Evolutionary conservation across 1,140 invertebrate species (phyloP).

Genomic region (Uloborus diversus): DNA sequence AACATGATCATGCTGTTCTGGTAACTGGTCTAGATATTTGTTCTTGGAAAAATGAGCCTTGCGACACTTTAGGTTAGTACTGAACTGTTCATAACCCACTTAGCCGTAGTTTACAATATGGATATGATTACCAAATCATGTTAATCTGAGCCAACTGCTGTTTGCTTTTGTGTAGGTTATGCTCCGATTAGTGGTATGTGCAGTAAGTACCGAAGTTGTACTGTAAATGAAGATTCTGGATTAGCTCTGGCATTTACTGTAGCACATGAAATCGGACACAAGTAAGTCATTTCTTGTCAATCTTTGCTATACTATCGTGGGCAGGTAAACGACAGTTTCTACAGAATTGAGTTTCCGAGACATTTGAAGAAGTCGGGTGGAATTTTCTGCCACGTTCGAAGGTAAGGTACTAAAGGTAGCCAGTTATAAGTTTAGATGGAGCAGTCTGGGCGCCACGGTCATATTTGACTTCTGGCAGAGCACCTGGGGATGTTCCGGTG

Average conservation of each 20-base stretch:
- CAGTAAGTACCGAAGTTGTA: slow-evolving; percentile 75
- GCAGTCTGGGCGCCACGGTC: no score
- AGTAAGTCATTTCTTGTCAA: slow-evolving; percentile 69
- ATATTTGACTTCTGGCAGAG: no score
- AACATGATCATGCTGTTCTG: slow-evolving; percentile 56
- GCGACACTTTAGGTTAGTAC: slow-evolving; percentile 53
- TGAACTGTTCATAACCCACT: no score
- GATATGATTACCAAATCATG: no score
- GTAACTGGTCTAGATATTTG: slow-evolving; percentile 55
- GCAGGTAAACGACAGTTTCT: no score
- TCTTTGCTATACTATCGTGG: neutral
- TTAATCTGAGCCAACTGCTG: neutral
- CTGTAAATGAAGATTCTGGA: slow-evolving; percentile 90
- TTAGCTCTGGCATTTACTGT: slow-evolving; percentile 89
- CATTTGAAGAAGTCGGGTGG: no score
- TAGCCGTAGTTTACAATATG: no score
- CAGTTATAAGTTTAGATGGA: no score
- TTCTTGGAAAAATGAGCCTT: slow-evolving; percentile 56
- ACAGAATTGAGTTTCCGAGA: no score
- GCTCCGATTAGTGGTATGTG: slow-evolving; percentile 58
- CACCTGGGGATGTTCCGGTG: no score
- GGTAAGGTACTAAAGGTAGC: no score
- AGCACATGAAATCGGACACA: slow-evolving; percentile 90
- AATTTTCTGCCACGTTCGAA: no score
- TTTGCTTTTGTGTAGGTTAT: slow-evolving; percentile 42